Conservation (phyloP, 2,113 vertebrate species). For the Balaenoptera acutorostrata region DNA sequence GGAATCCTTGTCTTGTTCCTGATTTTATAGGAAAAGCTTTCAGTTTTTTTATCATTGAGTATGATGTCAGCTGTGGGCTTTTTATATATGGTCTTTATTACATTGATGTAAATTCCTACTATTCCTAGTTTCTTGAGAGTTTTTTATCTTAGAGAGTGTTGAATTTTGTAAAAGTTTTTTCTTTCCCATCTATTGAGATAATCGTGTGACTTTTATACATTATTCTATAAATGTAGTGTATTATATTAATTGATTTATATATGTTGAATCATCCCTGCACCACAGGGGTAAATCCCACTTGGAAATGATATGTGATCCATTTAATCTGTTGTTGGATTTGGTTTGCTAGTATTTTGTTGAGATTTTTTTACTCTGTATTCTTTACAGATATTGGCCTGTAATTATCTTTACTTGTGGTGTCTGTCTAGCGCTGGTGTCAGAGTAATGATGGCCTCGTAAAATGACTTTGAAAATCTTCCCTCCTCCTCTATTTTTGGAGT, state of each 20-base stretch:
- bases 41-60: not conserved
- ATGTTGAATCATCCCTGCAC: not conserved
- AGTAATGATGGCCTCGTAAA: not conserved
- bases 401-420: not conserved
- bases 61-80: too few species aligned
- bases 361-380: not conserved
- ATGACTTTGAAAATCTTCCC: not conserved
- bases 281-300: not conserved
- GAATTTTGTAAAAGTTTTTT: not conserved
- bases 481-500: not conserved
- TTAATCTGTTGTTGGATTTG: too few species aligned
- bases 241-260: not conserved
- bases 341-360: too few species aligned
- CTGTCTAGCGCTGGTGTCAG: not conserved
- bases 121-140: not conserved
- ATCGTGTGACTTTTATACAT: not conserved
- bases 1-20: not conserved
- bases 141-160: not conserved
- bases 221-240: not conserved
- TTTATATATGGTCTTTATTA: too few species aligned
- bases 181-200: not conserved
- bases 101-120: not conserved
- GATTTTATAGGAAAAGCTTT: not conserved
- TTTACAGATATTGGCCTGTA: not conserved
- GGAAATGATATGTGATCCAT: too few species aligned